Base-by-base conservation (phyloP, 2,797 vertebrate species). In the Sylvia borin region DNA sequence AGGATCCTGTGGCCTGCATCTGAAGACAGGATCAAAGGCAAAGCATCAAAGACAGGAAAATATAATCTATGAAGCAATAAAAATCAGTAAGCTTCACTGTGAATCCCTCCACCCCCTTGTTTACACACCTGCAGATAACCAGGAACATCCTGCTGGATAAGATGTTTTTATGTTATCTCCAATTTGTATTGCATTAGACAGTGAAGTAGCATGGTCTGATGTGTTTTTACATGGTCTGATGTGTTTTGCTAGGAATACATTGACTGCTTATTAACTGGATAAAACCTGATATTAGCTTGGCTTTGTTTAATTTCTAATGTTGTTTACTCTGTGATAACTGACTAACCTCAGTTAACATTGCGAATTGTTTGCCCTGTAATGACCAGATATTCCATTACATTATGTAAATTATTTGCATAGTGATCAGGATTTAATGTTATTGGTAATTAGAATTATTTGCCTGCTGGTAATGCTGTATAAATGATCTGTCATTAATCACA, bases 331-430 rank as follows among this genome's bases (percentile, higher is more conserved):
- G 54, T 0, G 42, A 93, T 97, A 95, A 95, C 85, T 88, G 89
- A 91, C 94, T 96, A 94, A 96, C 97, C 94, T 92, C 95, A 92
- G 95, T 96, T 97, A 97, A 95, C 92, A 90, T 34, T 86, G 82
- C 77, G 93, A 96, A 93, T 97, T 91, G 88, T 96, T 97, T 96
- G 93, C 85, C 85, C 91, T 96, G 55, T 94, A 97, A 98, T 95
- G 96, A 92, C 95, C 96, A 96, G 66, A 77, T 92, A 96, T 95
- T 95, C 95, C 60, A 93, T 97, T 96, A 90, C 88, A 92, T 96
- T 97, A 96, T 92, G 90, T 94, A 97, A 96, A 96, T 97, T 92
- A 96, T 98, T 97, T 97, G 95, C 94, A 93, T 96, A 96, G 91
- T 96, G 96, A 97, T 97, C 95, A 91, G 66, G 78, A 89, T 80